Base-by-base conservation (phyloP, 2,797 vertebrate species). In the Eulemur rubriventer region DNA sequence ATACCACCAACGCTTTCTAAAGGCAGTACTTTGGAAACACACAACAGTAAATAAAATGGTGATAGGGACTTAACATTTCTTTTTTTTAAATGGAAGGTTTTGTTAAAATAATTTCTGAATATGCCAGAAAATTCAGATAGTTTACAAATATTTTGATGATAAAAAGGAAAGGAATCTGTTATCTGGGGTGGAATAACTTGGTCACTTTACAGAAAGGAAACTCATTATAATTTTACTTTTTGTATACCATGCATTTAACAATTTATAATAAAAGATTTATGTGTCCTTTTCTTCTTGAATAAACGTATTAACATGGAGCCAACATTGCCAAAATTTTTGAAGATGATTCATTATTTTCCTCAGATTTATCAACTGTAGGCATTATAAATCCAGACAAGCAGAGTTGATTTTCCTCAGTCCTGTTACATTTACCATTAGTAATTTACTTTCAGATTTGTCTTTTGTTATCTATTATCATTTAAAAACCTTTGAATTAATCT, bases 1-100 rank as follows among this genome's bases (percentile, higher is more conserved):
- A 98, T 98, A 98, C 98, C 98, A 98, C 98, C 98, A 99, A 98
- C 95, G 97, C 79, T n/a, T n/a, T n/a, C n/a, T n/a, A n/a, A n/a
- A n/a, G n/a, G n/a, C n/a, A n/a, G n/a, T 90, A 35, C 81, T 86
- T 82, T 90, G 82, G 78, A 91, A 91, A 46, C n/a, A 90, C 43
- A 59, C 33, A 88, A 38, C 13, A 79, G 55, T 81, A 85, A 96
- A 41, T 72, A 82, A 90, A 92, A 87, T 63, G 41, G 81, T 80
- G 80, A 61, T 35, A 50, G 70, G 72, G 89, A 85, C 46, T 63
- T 82, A 46, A 65, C 43, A 20, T 55, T 55, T 55, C 41, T 83
- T 83, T 86, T 55, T 18, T 41, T 18, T 35, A 70, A 94, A 67
- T 50, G 83, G 14, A 89, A 41, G 26, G 50, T 63, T 89, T 91